Percentiles rank a stretch among this genome's conserved stretches.
phyloP scores from a whole-genome alignment of 2,888 invertebrate species.

The Heteropelma amictum region DNA sequence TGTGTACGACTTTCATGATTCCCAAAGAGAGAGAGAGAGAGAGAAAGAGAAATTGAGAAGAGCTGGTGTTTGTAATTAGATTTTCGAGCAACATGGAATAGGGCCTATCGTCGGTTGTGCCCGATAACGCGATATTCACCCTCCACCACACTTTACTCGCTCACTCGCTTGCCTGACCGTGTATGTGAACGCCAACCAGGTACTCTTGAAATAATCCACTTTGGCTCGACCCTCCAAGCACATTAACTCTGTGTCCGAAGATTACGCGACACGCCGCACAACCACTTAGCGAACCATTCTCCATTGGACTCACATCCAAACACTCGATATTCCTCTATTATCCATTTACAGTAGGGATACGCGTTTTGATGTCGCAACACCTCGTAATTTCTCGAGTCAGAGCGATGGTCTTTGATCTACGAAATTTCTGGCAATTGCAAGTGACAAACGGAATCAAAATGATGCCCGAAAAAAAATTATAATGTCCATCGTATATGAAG shows the following conservation, averaged over 20 bases:
- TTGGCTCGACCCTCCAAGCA: slow-evolving; percentile 59
- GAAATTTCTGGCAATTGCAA: no score
- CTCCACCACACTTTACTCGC: slow-evolving; percentile 23
- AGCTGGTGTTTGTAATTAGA: slow-evolving; percentile 57
- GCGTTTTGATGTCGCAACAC: no score
- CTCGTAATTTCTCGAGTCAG: no score
- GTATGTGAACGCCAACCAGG: slow-evolving; percentile 43
- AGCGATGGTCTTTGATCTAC: no score
- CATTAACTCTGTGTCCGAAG: slow-evolving; percentile 59
- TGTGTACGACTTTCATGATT: background rate
- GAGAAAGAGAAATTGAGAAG: background rate
- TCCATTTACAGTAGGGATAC: background rate
- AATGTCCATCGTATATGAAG: no score
- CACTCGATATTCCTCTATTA: background rate
- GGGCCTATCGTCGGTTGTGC: slow-evolving; percentile 57
- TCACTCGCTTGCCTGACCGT: slow-evolving; percentile 30
- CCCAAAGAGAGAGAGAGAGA: slow-evolving; percentile 5
- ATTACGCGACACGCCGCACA: slow-evolving; percentile 60
- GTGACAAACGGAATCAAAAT: no score
- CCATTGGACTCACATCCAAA: slow-evolving; percentile 1
- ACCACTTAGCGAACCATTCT: slow-evolving; percentile 57
- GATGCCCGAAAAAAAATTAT: no score
- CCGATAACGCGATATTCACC: slow-evolving; percentile 57
- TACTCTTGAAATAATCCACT: slow-evolving; percentile 59
- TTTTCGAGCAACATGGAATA: slow-evolving; percentile 51